Evolutionary conservation across 2,113 vertebrate species (phyloP).

Genomic region (Thamnaconus septentrionalis): DNA sequence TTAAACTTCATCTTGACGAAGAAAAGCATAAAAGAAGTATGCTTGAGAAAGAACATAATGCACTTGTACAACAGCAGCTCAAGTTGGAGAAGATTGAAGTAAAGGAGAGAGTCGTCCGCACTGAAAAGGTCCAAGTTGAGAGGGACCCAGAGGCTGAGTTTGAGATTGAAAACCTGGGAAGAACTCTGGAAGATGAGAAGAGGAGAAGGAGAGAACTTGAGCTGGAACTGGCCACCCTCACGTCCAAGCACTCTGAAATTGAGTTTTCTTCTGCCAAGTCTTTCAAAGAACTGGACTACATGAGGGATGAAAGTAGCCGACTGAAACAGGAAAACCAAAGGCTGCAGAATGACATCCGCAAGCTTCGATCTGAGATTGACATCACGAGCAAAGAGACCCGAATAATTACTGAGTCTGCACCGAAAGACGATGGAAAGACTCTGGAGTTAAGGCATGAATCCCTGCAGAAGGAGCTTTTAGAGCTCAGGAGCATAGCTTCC

Average conservation of each 20-base stretch:
- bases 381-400: slow-evolving; percentile 86
- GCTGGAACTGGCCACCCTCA: slow-evolving; percentile 77
- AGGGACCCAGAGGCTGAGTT: slow-evolving; percentile 86
- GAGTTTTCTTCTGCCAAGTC: slow-evolving; percentile 96
- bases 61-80: slow-evolving; percentile 80
- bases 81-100: slow-evolving; percentile 87
- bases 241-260: slow-evolving; percentile 82
- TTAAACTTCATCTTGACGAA: slow-evolving; percentile 89
- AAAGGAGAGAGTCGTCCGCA: slow-evolving; percentile 92
- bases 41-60: slow-evolving; percentile 86
- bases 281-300: slow-evolving; percentile 87
- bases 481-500: slow-evolving; percentile 81
- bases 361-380: slow-evolving; percentile 89
- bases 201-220: slow-evolving; percentile 84
- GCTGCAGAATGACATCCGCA: slow-evolving; percentile 86
- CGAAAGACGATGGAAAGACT: slow-evolving; percentile 76
- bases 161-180: slow-evolving; percentile 87
- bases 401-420: slow-evolving; percentile 78
- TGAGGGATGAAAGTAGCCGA: slow-evolving; percentile 91
- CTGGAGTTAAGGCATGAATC: slow-evolving; percentile 84
- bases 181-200: slow-evolving; percentile 87
- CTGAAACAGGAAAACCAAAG: slow-evolving; percentile 91
- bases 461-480: slow-evolving; percentile 86
- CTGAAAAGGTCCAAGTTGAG: slow-evolving; percentile 93
- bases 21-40: slow-evolving; percentile 85